Percentiles rank a stretch among this genome's conserved stretches.
Conservation (phyloP, 2,113 vertebrate genomes). For the Eptesicus fuscus region DNA sequence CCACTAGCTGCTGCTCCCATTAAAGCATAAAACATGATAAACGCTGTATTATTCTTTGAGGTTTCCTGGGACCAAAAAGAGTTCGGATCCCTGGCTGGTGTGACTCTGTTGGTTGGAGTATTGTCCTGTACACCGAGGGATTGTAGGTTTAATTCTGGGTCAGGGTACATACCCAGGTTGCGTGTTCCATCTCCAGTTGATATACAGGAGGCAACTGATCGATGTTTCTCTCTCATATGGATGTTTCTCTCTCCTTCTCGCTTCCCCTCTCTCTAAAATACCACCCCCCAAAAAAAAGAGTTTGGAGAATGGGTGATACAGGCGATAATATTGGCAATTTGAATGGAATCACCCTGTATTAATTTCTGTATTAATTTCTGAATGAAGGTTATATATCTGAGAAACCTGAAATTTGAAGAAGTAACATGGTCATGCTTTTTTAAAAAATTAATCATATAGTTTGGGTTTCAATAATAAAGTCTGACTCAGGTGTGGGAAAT, state of each 20-base stretch:
- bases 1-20: neutral
- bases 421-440: neutral
- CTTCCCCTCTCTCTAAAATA: neutral
- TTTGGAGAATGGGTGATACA: neutral
- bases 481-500: neutral
- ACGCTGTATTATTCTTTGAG: neutral
- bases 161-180: neutral
- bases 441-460: neutral
- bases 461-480: slow-evolving; percentile 20
- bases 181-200: neutral
- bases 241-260: neutral
- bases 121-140: neutral
- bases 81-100: neutral
- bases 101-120: neutral
- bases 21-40: neutral
- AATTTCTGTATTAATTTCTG: neutral
- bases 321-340: neutral
- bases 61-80: neutral
- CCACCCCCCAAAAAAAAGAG: neutral
- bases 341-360: neutral
- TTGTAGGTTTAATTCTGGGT: neutral
- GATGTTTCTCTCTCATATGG: neutral
- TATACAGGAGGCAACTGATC: neutral
- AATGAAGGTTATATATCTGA: neutral
- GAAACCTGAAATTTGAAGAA: slow-evolving; percentile 4